phyloP scores from a whole-genome alignment of 2,888 invertebrate species.

The Periphyllus acericola region DNA sequence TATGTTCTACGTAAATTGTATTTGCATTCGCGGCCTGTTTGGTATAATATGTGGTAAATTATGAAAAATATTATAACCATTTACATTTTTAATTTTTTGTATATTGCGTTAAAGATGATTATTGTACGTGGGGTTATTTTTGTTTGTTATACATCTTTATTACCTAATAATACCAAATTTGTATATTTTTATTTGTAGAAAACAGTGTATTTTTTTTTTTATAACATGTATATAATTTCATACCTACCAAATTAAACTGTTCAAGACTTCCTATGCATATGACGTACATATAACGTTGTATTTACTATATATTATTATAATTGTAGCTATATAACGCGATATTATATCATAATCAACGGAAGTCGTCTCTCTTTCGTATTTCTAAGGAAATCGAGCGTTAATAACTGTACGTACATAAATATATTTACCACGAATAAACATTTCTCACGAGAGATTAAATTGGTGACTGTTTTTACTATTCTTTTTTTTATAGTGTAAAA shows the following conservation, averaged over 20 bases:
- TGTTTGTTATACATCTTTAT: not conserved
- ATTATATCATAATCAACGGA: constrained; percentile 23
- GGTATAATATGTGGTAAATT: too few relatives aligned
- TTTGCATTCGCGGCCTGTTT: too few relatives aligned
- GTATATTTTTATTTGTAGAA: not conserved
- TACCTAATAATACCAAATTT: not conserved
- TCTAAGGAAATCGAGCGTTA: not conserved
- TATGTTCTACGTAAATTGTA: too few relatives aligned
- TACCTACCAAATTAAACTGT: not conserved
- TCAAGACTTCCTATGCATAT: not conserved
- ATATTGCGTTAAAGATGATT: too few relatives aligned
- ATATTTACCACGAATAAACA: not conserved
- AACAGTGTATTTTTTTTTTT: not conserved
- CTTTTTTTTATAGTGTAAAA: not conserved
- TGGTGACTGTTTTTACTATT: not conserved
- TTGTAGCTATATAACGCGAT: not conserved
- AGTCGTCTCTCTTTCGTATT: not conserved
- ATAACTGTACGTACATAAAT: not conserved
- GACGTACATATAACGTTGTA: not conserved
- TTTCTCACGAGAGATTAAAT: not conserved
- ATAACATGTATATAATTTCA: not conserved
- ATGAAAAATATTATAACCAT: too few relatives aligned
- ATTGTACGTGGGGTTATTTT: too few relatives aligned
- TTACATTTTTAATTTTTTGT: too few relatives aligned
- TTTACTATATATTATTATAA: not conserved